Base-by-base conservation (phyloP, 2,113 vertebrate genomes). In the Menura novaehollandiae region DNA sequence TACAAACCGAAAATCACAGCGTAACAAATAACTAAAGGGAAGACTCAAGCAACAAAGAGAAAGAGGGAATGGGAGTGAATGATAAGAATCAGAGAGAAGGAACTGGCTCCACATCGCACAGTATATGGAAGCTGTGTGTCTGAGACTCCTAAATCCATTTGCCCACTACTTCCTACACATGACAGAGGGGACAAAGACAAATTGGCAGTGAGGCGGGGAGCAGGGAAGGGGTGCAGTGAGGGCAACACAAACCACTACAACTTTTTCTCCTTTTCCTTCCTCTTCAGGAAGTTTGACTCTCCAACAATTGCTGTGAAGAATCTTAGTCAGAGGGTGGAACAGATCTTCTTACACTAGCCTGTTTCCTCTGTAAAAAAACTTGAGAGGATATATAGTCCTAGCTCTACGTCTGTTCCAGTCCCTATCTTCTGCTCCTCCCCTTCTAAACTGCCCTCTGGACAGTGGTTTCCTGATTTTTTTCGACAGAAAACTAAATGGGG, bases 181-280 rank as follows among this genome's bases (percentile, higher is more conserved):
- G 2, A 76, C 24, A 68, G 43, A 39, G 30, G 14, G 32, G 18
- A 80, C 32, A 43, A 44, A 28, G 58, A 47, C n/a, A 53, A 87
- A 72, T 0, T 27, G 11, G 16, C 26, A 15, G 19, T 0, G 0
- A 53, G 32, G 17, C 0, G 0, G 8, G 22, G 33, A 51, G 35
- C 21, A 83, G 24, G 49, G 15, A 46, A 56, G 32, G 17, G 6
- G 6, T n/a, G 30, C 13, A 15, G 47, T 11, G 13, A 79, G 30
- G 10, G 32, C 10, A 76, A 76, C 43, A 68, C 24, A 37, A 22
- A 59, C 8, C 28, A 46, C 15, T 35, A 46, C 22, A 55, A 60
- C 33, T 82, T 72, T 35, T 84, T 51, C 37, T 66, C 56, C 26
- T 24, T 30, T 15, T 47, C 83, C 30, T 56, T 43, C 6, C 17